Conservation (phyloP, 92 coral and sea anemone genomes). For the Porites evermanni region DNA sequence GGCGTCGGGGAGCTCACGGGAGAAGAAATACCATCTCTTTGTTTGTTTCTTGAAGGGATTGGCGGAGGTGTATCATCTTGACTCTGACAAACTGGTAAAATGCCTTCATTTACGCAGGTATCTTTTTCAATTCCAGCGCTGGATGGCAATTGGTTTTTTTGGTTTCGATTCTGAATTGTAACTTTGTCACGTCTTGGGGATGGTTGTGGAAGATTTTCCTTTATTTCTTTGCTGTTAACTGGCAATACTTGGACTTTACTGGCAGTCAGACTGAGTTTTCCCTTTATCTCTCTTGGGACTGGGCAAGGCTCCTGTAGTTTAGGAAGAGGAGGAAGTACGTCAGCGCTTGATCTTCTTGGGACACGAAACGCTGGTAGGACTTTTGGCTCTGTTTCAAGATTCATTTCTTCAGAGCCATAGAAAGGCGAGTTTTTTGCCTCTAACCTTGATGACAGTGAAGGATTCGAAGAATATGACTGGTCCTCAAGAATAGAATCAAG, state of each 20-base stretch:
- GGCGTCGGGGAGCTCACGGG: not conserved
- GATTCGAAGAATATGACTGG: not conserved
- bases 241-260: not conserved
- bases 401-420: conserved; percentile 17
- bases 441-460: not conserved
- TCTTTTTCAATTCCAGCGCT: not conserved
- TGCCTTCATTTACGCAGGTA: not conserved
- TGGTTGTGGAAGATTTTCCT: not conserved
- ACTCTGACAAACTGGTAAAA: not conserved
- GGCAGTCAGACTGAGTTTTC: not conserved
- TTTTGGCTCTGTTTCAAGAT: not conserved
- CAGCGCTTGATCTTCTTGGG: not conserved
- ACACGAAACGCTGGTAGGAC: not conserved
- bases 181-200: not conserved
- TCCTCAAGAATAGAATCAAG: not conserved
- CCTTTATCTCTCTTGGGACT: not conserved
- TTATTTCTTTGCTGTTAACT: not conserved
- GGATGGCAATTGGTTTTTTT: not conserved
- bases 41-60: conserved; percentile 8
- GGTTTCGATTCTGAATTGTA: not conserved
- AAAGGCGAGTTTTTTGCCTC: not conserved
- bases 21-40: not conserved
- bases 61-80: not conserved
- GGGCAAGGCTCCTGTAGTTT: not conserved
- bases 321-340: conserved; percentile 19